Percentiles rank a stretch among this genome's conserved stretches.
phyloP scores from a whole-genome alignment of 2,888 invertebrate genomes.

The Chydorus sphaericus region DNA sequence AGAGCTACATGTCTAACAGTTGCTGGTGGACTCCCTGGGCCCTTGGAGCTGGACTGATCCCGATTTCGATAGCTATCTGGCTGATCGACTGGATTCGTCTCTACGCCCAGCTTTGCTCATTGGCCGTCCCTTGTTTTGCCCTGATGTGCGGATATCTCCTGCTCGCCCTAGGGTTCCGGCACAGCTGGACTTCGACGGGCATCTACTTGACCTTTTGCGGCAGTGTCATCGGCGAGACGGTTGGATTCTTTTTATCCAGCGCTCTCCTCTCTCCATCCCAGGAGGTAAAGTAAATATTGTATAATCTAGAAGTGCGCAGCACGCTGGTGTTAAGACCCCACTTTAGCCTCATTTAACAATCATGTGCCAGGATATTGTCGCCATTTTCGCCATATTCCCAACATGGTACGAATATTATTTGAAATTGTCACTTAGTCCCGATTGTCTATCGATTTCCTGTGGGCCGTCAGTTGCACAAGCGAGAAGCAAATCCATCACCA shows the following conservation, averaged over 20 bases:
- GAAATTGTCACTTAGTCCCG: no score
- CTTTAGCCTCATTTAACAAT: no score
- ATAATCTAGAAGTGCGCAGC: no score
- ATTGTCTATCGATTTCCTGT: no score
- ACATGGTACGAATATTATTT: no score
- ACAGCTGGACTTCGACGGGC: constrained; percentile 28
- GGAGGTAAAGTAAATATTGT: not conserved
- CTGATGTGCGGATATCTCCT: constrained; percentile 27
- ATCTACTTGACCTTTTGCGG: constrained; percentile 28
- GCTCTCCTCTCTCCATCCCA: not conserved
- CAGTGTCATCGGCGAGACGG: constrained; percentile 27
- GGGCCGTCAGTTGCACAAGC: no score
- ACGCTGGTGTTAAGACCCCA: no score
- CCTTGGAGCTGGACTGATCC: not conserved
- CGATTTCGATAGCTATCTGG: not conserved
- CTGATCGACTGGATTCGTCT: not conserved
- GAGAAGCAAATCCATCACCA: no score
- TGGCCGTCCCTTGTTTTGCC: constrained; percentile 27
- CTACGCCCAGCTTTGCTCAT: constrained; percentile 20
- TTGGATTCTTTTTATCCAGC: constrained; percentile 24
- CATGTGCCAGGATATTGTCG: no score
- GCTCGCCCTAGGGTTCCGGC: constrained; percentile 26
- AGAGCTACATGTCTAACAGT: not conserved
- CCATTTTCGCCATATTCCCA: no score
- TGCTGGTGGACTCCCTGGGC: not conserved